Conservation (phyloP, 2,888 invertebrate species). For the Nomada ferruginata region DNA sequence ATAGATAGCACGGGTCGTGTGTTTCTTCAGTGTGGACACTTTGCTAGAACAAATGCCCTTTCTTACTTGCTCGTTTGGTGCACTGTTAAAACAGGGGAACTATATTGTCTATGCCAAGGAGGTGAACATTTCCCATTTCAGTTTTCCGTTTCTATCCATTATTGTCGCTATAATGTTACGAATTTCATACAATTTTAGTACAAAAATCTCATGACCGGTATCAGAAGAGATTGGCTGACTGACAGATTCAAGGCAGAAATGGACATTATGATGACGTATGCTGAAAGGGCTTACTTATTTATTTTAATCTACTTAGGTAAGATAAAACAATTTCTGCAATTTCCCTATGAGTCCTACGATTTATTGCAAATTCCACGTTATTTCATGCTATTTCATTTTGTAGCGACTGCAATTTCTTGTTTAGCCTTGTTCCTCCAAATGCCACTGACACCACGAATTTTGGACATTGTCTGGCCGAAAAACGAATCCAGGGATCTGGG, state of each 20-base stretch:
- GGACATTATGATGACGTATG: conserved; percentile 9
- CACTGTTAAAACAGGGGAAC: background rate
- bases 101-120: background rate
- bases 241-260: background rate
- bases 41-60: background rate
- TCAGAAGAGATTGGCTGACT: conserved; percentile 6
- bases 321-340: no score
- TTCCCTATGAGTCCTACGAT: background rate
- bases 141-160: background rate
- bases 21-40: background rate
- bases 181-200: conserved; percentile 4
- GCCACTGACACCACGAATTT: background rate
- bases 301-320: background rate
- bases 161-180: background rate
- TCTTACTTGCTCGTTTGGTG: accelerated
- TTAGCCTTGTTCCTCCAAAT: background rate
- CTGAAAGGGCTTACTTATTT: background rate
- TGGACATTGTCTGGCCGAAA: conserved; percentile 14
- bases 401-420: background rate
- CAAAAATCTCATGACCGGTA: background rate
- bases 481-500: conserved; percentile 7
- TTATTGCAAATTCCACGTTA: no score
- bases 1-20: background rate
- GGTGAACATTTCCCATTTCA: background rate
- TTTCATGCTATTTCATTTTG: background rate